phyloP scores from a whole-genome alignment of 2,113 vertebrate species.

The Nyctibius bracteatus region DNA sequence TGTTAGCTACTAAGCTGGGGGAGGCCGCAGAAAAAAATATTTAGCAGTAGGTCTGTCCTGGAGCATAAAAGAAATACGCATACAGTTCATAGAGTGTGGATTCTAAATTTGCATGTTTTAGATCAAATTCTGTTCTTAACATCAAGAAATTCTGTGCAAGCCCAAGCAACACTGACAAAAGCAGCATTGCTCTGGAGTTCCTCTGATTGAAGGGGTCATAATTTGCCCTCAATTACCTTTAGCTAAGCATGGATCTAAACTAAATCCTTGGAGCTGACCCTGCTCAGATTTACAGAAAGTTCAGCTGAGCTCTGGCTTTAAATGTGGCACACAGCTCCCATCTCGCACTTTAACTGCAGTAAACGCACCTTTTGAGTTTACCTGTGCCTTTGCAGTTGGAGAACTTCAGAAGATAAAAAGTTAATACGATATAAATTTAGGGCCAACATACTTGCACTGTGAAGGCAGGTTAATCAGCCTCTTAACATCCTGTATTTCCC shows the following conservation, averaged over 20 bases:
- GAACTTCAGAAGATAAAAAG: constrained; percentile 9
- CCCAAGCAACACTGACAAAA: not conserved
- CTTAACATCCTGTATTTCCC: constrained; percentile 35
- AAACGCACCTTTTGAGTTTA: not conserved
- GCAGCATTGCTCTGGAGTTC: not conserved
- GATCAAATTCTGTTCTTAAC: not conserved
- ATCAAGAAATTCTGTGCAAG: not conserved
- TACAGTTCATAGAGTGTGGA: not conserved
- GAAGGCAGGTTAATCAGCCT: constrained; percentile 40
- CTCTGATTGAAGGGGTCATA: not conserved
- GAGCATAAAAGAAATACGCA: not conserved
- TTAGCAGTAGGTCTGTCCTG: not conserved
- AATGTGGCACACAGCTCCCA: not conserved
- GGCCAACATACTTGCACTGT: not conserved
- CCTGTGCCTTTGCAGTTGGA: not conserved
- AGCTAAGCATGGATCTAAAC: not conserved
- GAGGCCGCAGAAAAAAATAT: not conserved
- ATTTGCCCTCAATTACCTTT: not conserved
- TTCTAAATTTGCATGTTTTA: not conserved
- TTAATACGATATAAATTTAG: not conserved
- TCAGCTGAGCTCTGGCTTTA: not conserved
- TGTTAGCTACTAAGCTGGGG: not conserved
- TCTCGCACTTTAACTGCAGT: not conserved
- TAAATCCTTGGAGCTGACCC: not conserved
- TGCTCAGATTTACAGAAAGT: not conserved